These are phyloP conservation scores for Adelognathus sp. DNA, from an alignment of 2,888 invertebrate genomes.

Conservation along the genomic window DNA sequence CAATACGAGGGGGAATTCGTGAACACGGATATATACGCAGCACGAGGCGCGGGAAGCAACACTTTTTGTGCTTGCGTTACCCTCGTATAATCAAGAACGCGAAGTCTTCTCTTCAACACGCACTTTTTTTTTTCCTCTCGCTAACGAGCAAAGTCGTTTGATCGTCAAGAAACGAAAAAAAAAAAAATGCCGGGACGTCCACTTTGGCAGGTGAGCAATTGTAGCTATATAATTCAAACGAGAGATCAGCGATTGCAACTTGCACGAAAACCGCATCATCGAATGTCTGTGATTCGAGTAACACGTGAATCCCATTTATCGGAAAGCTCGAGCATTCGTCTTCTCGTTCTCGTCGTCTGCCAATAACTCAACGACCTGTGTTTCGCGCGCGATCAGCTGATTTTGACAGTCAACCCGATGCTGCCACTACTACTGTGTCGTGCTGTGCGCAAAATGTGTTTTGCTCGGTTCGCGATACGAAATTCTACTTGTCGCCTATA, in stretches of 20 bases:
- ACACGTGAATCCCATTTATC: background rate
- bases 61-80: slow-evolving; percentile 78
- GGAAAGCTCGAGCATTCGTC: background rate
- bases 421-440: no score
- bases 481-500: slow-evolving; percentile 1
- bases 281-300: background rate
- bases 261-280: background rate
- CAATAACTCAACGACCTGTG: background rate
- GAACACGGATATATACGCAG: slow-evolving; percentile 80
- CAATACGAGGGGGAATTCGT: slow-evolving; percentile 73
- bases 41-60: slow-evolving; percentile 71
- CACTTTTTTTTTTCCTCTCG: slow-evolving; percentile 15
- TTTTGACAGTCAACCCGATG: slow-evolving; percentile 57
- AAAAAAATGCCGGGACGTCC: slow-evolving; percentile 91
- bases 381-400: slow-evolving; percentile 51
- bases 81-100: slow-evolving; percentile 38
- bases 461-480: slow-evolving; percentile 21
- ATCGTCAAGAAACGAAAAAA: no score
- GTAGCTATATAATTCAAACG: background rate
- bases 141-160: background rate
- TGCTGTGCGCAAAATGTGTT: slow-evolving; percentile 61
- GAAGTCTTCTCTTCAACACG: slow-evolving; percentile 16
- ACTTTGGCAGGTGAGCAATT: slow-evolving; percentile 86
- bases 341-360: background rate
- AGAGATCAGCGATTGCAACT: background rate